Conservation (phyloP, 2,113 vertebrate genomes). For the Trematomus loennbergii region DNA sequence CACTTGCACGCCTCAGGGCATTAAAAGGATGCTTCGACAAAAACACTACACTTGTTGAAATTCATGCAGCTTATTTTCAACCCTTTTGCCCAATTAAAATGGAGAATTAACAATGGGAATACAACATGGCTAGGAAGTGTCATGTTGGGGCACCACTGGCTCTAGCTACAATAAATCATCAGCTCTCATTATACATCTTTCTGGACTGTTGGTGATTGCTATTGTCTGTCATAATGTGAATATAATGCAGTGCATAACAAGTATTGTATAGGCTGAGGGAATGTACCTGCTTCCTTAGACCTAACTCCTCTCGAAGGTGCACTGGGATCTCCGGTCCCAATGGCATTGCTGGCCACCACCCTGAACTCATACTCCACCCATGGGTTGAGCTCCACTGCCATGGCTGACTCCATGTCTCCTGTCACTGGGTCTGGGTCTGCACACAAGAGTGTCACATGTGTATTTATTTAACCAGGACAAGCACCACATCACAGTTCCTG, state of each 20-base stretch:
- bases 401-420: slow-evolving; percentile 95
- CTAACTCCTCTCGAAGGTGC: slow-evolving; percentile 89
- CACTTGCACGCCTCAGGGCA: slow-evolving; percentile 77
- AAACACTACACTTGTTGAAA: slow-evolving; percentile 76
- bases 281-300: slow-evolving; percentile 94
- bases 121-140: slow-evolving; percentile 35
- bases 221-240: slow-evolving; percentile 19
- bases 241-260: background rate
- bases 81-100: slow-evolving; percentile 78
- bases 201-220: background rate
- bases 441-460: slow-evolving; percentile 17
- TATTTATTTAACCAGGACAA: slow-evolving; percentile 32
- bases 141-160: background rate
- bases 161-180: slow-evolving; percentile 17
- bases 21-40: slow-evolving; percentile 71
- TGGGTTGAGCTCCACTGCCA: slow-evolving; percentile 94
- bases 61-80: slow-evolving; percentile 72
- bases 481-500: background rate
- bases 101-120: slow-evolving; percentile 61
- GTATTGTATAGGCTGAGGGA: background rate
- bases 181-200: slow-evolving; percentile 5
- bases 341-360: slow-evolving; percentile 94
- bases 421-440: slow-evolving; percentile 93
- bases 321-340: slow-evolving; percentile 96
- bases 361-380: slow-evolving; percentile 99